phyloP scores from a whole-genome alignment of 2,797 vertebrate genomes.

The Hemibagrus guttatus region DNA sequence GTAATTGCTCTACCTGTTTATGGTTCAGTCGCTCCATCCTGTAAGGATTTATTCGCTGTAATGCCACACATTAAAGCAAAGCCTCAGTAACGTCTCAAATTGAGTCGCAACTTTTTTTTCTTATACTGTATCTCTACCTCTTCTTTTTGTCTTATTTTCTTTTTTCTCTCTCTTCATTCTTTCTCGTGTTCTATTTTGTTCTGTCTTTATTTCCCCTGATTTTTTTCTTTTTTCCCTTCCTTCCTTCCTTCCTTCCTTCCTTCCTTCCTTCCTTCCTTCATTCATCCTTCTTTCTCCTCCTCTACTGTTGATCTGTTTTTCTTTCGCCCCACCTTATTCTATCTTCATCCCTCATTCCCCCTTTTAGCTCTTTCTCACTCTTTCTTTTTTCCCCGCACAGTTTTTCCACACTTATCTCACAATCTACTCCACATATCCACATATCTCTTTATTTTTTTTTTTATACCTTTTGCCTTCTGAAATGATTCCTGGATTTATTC shows the following conservation, averaged over 20 bases:
- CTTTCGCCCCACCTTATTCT: no score
- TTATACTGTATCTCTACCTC: no score
- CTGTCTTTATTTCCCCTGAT: background rate
- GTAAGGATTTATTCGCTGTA: background rate
- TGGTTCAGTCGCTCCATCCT: background rate
- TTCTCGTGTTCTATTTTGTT: no score
- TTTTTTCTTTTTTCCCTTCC: background rate
- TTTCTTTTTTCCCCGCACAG: no score
- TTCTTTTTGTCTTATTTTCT: background rate
- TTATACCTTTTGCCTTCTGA: background rate
- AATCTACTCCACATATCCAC: background rate
- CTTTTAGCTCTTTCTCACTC: constrained; percentile 27
- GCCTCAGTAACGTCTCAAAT: background rate
- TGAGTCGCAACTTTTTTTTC: background rate
- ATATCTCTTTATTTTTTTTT: background rate
- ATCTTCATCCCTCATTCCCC: background rate
- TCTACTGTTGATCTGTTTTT: no score
- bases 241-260: background rate
- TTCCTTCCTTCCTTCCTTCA: background rate
- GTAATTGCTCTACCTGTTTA: background rate
- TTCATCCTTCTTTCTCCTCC: background rate
- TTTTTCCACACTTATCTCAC: background rate
- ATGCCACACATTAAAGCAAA: background rate
- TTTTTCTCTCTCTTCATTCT: background rate
- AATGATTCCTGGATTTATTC: background rate